A percentile compares a stretch with the other conserved stretches of the same genome.
Conservation (phyloP, 2,797 vertebrate species). For the Melopsittacus undulatus region DNA sequence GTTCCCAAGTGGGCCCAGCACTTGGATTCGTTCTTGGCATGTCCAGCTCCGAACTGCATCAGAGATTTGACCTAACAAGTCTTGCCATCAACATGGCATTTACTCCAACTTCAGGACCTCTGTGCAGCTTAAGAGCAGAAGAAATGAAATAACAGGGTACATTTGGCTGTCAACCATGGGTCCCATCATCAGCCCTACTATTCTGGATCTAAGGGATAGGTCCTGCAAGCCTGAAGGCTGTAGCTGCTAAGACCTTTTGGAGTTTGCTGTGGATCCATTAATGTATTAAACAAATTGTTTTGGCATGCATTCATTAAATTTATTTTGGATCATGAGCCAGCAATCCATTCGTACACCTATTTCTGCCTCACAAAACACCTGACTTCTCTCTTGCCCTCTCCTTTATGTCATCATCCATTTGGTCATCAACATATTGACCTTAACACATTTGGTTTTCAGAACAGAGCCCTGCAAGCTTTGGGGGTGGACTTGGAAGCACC, state of each 20-base stretch:
- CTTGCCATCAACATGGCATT: accelerated
- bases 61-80: background rate
- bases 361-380: background rate
- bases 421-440: background rate
- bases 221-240: background rate
- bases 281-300: background rate
- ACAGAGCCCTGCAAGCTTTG: background rate
- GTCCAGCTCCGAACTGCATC: background rate
- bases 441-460: background rate
- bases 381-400: background rate
- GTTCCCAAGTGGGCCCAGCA: background rate
- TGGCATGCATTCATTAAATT: background rate
- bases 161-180: too few species aligned
- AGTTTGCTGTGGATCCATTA: background rate
- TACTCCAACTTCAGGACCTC: background rate
- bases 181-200: background rate
- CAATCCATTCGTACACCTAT: background rate
- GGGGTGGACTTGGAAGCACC: background rate
- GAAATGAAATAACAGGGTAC: background rate
- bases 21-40: background rate
- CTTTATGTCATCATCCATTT: background rate
- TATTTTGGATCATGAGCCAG: background rate
- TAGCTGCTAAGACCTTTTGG: background rate
- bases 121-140: background rate
- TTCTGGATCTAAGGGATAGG: background rate